phyloP scores from a whole-genome alignment of 2,888 invertebrate genomes.

The Monoplex corrugatus region DNA sequence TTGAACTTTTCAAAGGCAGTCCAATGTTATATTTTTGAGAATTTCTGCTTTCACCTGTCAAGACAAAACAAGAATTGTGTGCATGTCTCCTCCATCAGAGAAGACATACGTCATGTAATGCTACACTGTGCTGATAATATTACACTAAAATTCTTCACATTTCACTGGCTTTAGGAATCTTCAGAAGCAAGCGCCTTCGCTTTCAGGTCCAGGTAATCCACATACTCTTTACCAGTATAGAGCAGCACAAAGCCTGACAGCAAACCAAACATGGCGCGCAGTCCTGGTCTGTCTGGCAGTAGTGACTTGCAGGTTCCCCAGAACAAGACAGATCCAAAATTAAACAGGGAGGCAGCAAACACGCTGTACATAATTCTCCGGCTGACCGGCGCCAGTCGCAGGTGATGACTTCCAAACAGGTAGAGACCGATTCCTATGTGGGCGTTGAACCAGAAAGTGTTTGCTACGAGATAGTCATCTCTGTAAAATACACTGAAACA shows the following conservation, averaged over 20 bases:
- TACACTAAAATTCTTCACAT: too few relatives aligned
- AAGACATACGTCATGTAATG: too few relatives aligned
- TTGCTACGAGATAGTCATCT: conserved; percentile 82
- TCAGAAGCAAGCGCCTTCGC: not conserved
- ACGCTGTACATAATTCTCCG: conserved; percentile 86
- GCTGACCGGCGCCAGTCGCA: conserved; percentile 86
- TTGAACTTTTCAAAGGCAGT: too few relatives aligned
- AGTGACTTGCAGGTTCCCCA: conserved; percentile 93
- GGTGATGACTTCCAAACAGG: conserved; percentile 90
- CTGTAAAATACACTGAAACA: conserved; percentile 78
- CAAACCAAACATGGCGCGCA: conserved; percentile 88
- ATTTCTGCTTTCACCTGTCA: too few relatives aligned
- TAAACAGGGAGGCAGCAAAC: conserved; percentile 86
- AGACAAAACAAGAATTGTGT: too few relatives aligned
- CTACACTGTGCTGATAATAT: too few relatives aligned
- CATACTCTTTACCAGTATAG: conserved; percentile 66
- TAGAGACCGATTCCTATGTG: conserved; percentile 92
- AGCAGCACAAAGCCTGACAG: conserved; percentile 65
- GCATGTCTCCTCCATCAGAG: too few relatives aligned
- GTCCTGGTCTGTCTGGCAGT: conserved; percentile 87
- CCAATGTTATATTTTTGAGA: too few relatives aligned
- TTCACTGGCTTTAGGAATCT: too few relatives aligned
- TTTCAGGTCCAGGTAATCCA: conserved; percentile 59
- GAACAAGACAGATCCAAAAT: conserved; percentile 92
- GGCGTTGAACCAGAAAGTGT: conserved; percentile 90